phyloP scores from a whole-genome alignment of 2,797 vertebrate species.

The Gambelia wislizenii region DNA sequence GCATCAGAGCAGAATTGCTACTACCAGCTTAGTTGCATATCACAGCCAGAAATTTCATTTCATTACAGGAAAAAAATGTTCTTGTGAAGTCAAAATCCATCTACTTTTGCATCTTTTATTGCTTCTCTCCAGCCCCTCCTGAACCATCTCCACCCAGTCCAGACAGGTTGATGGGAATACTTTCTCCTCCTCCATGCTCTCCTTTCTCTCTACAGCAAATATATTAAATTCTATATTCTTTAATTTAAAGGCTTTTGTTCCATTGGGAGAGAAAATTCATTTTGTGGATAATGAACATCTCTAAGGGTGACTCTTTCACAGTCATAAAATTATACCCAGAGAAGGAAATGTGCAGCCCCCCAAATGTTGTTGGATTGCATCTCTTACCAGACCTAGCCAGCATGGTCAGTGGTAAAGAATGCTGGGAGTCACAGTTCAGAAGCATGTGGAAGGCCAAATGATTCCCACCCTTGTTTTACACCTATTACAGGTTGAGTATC shows the following conservation, averaged over 20 bases:
- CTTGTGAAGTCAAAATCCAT: conserved; percentile 63
- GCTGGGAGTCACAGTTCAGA: too few relatives aligned
- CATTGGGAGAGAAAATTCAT: conserved; percentile 63
- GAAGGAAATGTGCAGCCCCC: too few relatives aligned
- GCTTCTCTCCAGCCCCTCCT: conserved; percentile 20
- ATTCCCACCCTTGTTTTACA: too few relatives aligned
- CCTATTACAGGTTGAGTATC: too few relatives aligned
- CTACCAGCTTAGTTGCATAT: conserved; percentile 56
- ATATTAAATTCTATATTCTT: conserved; percentile 67
- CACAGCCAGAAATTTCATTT: conserved; percentile 59
- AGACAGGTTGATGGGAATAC: conserved; percentile 47
- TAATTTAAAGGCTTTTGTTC: conserved; percentile 71
- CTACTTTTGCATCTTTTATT: conserved; percentile 59
- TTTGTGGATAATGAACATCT: conserved; percentile 61
- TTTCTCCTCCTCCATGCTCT: conserved; percentile 52
- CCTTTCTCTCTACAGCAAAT: conserved; percentile 64
- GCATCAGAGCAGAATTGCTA: conserved; percentile 64
- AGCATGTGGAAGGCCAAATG: not conserved
- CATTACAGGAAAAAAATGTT: conserved; percentile 51
- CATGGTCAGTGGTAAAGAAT: too few relatives aligned
- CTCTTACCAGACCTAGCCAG: too few relatives aligned
- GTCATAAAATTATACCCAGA: conserved; percentile 36
- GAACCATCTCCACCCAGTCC: not conserved
- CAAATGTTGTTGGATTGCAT: too few relatives aligned
- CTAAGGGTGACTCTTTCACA: conserved; percentile 53